Conservation (phyloP, 2,888 invertebrate species). For the Chironomus riparius region DNA sequence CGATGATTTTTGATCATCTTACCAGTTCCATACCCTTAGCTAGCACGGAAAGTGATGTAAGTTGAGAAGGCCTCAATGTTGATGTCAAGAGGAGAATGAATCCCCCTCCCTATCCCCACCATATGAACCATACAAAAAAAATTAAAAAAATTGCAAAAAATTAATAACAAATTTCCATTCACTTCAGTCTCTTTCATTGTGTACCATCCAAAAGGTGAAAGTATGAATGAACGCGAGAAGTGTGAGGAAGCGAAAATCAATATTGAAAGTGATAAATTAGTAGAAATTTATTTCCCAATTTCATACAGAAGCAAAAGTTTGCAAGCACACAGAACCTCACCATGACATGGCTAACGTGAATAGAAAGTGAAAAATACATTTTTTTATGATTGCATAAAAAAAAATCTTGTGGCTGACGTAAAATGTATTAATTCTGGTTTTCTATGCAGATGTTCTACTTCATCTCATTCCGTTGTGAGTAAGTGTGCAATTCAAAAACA, state of each 20-base stretch:
- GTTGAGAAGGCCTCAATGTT: too few relatives aligned
- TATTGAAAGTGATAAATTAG: slow-evolving; percentile 1
- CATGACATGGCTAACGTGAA: too few relatives aligned
- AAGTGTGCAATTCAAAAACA: too few relatives aligned
- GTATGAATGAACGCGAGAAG: not conserved
- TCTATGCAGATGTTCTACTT: not conserved
- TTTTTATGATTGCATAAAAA: not conserved
- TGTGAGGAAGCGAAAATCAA: not conserved
- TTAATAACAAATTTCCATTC: not conserved
- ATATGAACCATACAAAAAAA: too few relatives aligned
- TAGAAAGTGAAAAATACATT: not conserved
- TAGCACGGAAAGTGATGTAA: too few relatives aligned
- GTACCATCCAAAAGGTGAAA: too few relatives aligned
- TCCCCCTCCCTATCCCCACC: too few relatives aligned
- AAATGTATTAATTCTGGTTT: not conserved
- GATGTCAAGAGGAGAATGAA: too few relatives aligned
- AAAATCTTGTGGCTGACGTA: not conserved
- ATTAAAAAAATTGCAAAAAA: not conserved
- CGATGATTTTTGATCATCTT: too few relatives aligned
- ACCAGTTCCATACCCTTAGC: too few relatives aligned
- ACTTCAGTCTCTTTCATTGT: not conserved
- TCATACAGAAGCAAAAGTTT: not conserved
- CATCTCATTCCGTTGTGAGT: too few relatives aligned
- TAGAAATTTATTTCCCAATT: not conserved
- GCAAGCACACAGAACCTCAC: too few relatives aligned